A percentile compares a stretch with the other conserved stretches of the same genome.
Conservation (phyloP, 1,140 invertebrate species). For the Aphelinus atriplicis region DNA sequence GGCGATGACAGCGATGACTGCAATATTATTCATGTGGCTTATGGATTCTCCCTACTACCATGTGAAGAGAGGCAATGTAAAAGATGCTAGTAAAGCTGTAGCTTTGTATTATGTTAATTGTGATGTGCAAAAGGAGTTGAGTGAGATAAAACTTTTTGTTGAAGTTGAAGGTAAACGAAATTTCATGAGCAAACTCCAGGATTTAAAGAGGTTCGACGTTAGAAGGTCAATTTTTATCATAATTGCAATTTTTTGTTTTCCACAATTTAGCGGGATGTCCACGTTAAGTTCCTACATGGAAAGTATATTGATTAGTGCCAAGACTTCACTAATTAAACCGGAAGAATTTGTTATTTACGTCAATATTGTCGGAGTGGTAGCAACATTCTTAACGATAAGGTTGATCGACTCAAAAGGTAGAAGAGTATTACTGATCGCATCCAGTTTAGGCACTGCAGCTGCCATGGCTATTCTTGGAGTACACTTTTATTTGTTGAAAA, state of each 20-base stretch:
- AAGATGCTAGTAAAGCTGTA: no score
- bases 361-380: constrained; percentile 71
- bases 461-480: constrained; percentile 68
- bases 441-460: constrained; percentile 66
- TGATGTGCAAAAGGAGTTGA: background rate
- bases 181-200: no score
- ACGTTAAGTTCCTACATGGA: constrained; percentile 79
- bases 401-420: constrained; percentile 77
- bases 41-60: no score
- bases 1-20: no score
- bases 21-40: no score
- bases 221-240: constrained; percentile 72
- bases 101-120: background rate
- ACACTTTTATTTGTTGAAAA: constrained; percentile 71
- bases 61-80: no score
- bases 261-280: constrained; percentile 80
- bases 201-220: no score
- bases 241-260: constrained; percentile 74
- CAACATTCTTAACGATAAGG: constrained; percentile 68
- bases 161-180: no score
- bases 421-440: constrained; percentile 72
- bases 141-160: no score
- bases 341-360: constrained; percentile 72
- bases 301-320: constrained; percentile 73
- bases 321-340: constrained; percentile 61